Base-by-base conservation (phyloP, 2,888 invertebrate species). In the Sminthurinus aureus region DNA sequence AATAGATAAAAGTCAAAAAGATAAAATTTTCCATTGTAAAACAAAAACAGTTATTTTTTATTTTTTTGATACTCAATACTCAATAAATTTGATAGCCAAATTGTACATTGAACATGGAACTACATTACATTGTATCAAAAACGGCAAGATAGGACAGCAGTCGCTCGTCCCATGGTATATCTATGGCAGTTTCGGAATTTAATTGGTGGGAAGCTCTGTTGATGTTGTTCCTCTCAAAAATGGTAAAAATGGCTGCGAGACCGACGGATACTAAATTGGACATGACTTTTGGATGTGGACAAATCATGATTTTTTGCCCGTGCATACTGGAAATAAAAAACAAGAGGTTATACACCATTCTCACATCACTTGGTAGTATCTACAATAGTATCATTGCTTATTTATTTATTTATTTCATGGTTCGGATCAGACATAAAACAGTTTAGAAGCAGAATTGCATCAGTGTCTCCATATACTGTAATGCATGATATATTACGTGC, bases 231-330 rank as follows among this genome's bases (percentile, higher is more conserved):
- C 87, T 84, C 78, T 92, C 92, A 89, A 92, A 92, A 80, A 91
- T 90, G 79, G 91, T 90, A 89, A 93, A 93, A 87, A 93, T 92
- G 22, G 95, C 95, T 50, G 94, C 94, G 13, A 95, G 92, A 87
- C 95, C 94, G 18, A 95, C 94, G 0, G 95, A 94, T 1, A 95
- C 94, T 71, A 95, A 92, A 91, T 96, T 96, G 13, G 94, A 95
- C 79, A 95, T 92, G 0, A 96, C 94, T 81, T 95, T 92, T 0
- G 95, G 95, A 90, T 95, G 95, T 0, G 95, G 95, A 90, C 95
- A 95, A 66, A 92, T 91, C 89, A 94, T 93, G 83, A 93, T 92
- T 38, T 38, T 38, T 24, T 92, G 91, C 8, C 95, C 95, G 90
- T 95, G 95, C 89, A 94, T 93, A 89, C 93, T 93, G 84, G 79